Percentiles rank a stretch among this genome's conserved stretches.
Evolutionary conservation across 2,888 invertebrate genomes (phyloP).

Genomic region (Callosobruchus maculatus): DNA sequence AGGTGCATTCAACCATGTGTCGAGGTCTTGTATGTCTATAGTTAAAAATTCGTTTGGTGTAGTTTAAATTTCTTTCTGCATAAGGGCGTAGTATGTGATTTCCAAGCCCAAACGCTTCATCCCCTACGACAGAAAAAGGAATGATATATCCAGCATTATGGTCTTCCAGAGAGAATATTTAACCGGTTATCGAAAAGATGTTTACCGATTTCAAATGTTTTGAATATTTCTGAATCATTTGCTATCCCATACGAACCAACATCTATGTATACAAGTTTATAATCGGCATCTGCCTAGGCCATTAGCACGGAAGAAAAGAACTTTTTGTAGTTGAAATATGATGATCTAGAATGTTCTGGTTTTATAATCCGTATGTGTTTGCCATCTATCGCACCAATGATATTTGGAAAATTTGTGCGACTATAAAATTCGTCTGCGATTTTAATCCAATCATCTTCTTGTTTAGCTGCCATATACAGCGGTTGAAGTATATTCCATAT

Average conservation of each 20-base stretch:
- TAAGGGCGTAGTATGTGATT: conserved; percentile 33
- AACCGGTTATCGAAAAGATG: conserved; percentile 20
- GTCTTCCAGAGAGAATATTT: conserved; percentile 25
- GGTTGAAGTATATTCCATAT: conserved; percentile 26
- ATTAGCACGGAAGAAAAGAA: conserved; percentile 12
- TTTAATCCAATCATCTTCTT: conserved; percentile 26
- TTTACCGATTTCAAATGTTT: conserved; percentile 30
- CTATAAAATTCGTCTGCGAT: conserved; percentile 30
- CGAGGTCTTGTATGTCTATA: conserved; percentile 17
- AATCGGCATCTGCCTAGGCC: conserved; percentile 21
- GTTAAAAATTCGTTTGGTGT: conserved; percentile 23
- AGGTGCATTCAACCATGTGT: conserved; percentile 27
- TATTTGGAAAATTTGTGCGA: conserved; percentile 36
- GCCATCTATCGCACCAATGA: conserved; percentile 33
- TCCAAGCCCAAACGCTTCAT: conserved; percentile 34
- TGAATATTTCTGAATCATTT: conserved; percentile 29
- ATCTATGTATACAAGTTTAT: conserved; percentile 25
- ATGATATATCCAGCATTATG: conserved; percentile 25
- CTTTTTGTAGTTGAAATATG: background rate
- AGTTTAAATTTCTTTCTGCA: conserved; percentile 24
- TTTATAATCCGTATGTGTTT: conserved; percentile 29
- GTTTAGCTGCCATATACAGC: conserved; percentile 11
- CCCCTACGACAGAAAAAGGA: conserved; percentile 31
- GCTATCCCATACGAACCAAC: conserved; percentile 28
- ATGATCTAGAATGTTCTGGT: conserved; percentile 27